Percentiles rank a stretch among this genome's conserved stretches.
phyloP scores from a whole-genome alignment of 2,888 invertebrate species.

The Ormyrus nitidulus region DNA sequence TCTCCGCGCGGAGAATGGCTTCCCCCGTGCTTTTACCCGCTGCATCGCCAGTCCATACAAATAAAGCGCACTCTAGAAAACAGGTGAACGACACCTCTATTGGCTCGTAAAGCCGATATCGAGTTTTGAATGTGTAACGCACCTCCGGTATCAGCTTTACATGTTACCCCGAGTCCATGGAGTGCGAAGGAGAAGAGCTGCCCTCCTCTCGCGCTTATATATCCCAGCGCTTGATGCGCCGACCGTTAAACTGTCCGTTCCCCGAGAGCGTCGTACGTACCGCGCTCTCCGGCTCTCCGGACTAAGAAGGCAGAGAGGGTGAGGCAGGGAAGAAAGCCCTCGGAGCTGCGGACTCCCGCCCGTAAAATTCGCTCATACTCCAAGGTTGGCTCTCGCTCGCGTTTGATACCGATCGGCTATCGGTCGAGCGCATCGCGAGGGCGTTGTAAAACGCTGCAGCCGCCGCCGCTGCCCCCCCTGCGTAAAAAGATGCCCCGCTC shows the following conservation, averaged over 20 bases:
- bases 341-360: constrained; percentile 48
- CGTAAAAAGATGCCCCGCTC: constrained; percentile 13
- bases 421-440: constrained; percentile 42
- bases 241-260: constrained; percentile 13
- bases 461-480: not conserved
- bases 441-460: constrained; percentile 28
- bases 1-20: no score
- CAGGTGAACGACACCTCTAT: not conserved
- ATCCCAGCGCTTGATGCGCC: not conserved
- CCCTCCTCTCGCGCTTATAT: not conserved
- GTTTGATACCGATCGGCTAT: constrained; percentile 50
- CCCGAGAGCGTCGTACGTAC: not conserved
- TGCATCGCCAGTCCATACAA: no score
- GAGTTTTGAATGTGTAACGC: constrained; percentile 1
- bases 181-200: not conserved
- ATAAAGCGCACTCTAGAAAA: no score
- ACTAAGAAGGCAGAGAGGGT: not conserved
- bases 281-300: no score
- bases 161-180: not conserved
- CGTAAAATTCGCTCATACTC: constrained; percentile 59
- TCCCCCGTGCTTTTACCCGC: no score
- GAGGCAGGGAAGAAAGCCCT: constrained; percentile 2
- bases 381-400: constrained; percentile 28
- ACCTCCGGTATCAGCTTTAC: not conserved
- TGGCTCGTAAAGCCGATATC: constrained; percentile 16